Percentiles rank a stretch among this genome's conserved stretches.
These are phyloP conservation scores for Microplitis mediator DNA, from an alignment of 1,140 invertebrate genomes.

Conservation along the genomic window DNA sequence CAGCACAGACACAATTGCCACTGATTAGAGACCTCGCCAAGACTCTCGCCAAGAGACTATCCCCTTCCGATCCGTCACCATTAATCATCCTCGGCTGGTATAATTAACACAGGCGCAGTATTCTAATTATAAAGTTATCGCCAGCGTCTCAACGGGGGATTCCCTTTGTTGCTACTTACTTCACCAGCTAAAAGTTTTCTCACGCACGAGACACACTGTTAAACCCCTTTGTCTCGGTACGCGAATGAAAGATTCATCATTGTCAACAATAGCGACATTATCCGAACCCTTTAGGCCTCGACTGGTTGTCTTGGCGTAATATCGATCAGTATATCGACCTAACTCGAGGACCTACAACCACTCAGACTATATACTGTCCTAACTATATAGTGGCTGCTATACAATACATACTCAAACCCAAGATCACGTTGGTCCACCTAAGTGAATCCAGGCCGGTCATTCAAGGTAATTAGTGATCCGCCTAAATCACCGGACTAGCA, in stretches of 20 bases:
- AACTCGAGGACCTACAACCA: neutral
- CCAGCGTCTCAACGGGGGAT: constrained; percentile 30
- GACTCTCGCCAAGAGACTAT: neutral
- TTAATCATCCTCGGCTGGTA: constrained; percentile 39
- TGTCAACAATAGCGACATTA: neutral
- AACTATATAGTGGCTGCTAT: no score
- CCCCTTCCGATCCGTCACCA: constrained; percentile 35
- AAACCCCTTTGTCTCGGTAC: constrained; percentile 15
- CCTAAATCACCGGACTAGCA: constrained; percentile 51
- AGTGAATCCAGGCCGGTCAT: constrained; percentile 48
- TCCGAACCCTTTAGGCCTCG: neutral
- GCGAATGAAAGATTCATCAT: neutral
- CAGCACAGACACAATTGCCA: constrained; percentile 2
- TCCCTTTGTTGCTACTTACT: constrained; percentile 1
- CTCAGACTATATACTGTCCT: neutral
- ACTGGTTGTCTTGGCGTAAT: neutral
- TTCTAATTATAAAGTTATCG: constrained; percentile 48
- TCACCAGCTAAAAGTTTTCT: neutral
- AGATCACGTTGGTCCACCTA: constrained; percentile 23
- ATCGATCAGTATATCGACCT: constrained; percentile 13
- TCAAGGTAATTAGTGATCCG: constrained; percentile 51
- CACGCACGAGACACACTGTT: constrained; percentile 13
- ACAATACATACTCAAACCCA: neutral
- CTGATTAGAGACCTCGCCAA: constrained; percentile 17
- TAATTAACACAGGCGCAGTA: constrained; percentile 44